These are phyloP conservation scores for Pararge aegeria DNA, from an alignment of 1,140 invertebrate species.

Conservation along the genomic window DNA sequence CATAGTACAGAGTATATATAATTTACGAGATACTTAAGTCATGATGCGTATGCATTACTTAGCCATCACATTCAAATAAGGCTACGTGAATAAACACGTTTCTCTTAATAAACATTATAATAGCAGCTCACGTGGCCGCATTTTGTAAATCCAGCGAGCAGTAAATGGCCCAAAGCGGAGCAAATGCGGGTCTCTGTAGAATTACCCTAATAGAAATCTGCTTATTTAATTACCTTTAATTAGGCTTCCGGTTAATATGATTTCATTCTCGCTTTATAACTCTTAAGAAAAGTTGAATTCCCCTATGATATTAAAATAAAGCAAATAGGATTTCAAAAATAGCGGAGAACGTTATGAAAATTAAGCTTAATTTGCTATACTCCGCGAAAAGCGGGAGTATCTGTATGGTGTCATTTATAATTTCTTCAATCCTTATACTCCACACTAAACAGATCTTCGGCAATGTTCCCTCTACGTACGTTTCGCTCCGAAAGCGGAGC, in stretches of 20 bases:
- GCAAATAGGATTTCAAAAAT: too few species aligned
- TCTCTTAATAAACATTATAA: conserved; percentile 67
- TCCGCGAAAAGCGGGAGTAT: too few species aligned
- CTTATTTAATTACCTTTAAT: conserved; percentile 46
- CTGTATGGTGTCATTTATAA: too few species aligned
- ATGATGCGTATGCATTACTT: too few species aligned
- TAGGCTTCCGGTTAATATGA: neutral
- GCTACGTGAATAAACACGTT: conserved; percentile 34
- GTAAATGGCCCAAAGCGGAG: conserved; percentile 64
- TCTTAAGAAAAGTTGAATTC: neutral
- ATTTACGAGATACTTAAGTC: too few species aligned
- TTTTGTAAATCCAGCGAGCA: conserved; percentile 59
- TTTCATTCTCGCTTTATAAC: neutral
- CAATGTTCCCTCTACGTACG: too few species aligned
- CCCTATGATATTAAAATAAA: neutral
- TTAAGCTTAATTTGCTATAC: too few species aligned
- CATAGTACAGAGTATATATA: too few species aligned
- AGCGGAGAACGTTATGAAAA: too few species aligned
- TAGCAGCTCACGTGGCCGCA: conserved; percentile 51
- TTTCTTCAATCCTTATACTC: too few species aligned
- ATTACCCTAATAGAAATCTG: conserved; percentile 55
- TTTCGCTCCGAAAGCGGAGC: too few species aligned
- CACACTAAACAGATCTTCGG: too few species aligned
- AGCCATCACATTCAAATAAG: conserved; percentile 3
- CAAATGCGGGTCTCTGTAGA: conserved; percentile 56